These are phyloP conservation scores for Muscicapa striata DNA, from an alignment of 2,797 vertebrate genomes.

Conservation along the genomic window DNA sequence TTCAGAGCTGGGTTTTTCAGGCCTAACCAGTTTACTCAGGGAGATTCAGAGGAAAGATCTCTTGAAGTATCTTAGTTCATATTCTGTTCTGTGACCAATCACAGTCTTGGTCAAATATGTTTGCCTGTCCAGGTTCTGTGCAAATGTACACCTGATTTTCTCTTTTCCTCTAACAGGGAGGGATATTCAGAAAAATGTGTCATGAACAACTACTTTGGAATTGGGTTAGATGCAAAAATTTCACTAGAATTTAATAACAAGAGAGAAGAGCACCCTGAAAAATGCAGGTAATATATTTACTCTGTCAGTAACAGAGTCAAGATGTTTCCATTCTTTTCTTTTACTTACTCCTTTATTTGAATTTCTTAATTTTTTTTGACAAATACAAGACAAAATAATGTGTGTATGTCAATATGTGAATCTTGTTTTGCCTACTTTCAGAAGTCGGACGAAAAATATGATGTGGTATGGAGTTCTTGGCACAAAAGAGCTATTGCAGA, in stretches of 20 bases:
- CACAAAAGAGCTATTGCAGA: slow-evolving; percentile 94
- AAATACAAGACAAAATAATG: neutral
- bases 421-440: slow-evolving; percentile 64
- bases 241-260: slow-evolving; percentile 99
- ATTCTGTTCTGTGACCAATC: neutral
- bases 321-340: neutral
- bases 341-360: neutral
- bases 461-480: slow-evolving; percentile 99
- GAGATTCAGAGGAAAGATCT: neutral
- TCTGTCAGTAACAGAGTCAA: neutral
- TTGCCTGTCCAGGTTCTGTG: neutral
- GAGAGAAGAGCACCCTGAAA: slow-evolving; percentile 95
- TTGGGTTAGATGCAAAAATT: slow-evolving; percentile 98
- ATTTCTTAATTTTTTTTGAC: neutral
- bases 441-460: slow-evolving; percentile 98
- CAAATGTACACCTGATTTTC: neutral
- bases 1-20: neutral
- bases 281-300: slow-evolving; percentile 87
- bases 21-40: neutral
- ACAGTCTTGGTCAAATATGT: neutral
- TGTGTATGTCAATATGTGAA: neutral
- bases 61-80: neutral
- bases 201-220: slow-evolving; percentile 99
- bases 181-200: slow-evolving; percentile 98
- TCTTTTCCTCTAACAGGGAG: slow-evolving; percentile 81